Conservation (phyloP, 2,797 vertebrate genomes). For the Sebastiscus tertius region DNA sequence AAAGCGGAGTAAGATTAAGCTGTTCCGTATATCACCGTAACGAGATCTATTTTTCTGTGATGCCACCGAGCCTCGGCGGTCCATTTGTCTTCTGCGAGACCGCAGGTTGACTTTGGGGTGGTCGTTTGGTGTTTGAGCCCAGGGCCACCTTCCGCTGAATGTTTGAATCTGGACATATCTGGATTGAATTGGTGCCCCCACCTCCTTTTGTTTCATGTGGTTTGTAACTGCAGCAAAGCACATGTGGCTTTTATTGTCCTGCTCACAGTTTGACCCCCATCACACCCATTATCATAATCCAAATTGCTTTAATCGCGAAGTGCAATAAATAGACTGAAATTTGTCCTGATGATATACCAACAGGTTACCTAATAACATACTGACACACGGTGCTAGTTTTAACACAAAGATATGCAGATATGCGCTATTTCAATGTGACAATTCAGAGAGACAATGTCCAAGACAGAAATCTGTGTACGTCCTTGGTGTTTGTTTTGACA, state of each 20-base stretch:
- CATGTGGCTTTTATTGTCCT: conserved; percentile 78
- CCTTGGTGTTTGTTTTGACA: background rate
- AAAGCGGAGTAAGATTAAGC: conserved; percentile 47
- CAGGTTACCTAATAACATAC: background rate
- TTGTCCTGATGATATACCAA: conserved; percentile 19
- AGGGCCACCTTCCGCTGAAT: conserved; percentile 68
- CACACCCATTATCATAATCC: conserved; percentile 56
- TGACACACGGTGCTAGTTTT: conserved; percentile 34
- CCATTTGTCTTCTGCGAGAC: conserved; percentile 78
- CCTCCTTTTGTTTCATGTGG: conserved; percentile 76
- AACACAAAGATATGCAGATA: conserved; percentile 6
- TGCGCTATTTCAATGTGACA: background rate
- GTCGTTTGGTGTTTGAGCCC: conserved; percentile 69
- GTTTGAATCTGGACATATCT: conserved; percentile 77
- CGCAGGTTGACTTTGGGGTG: conserved; percentile 75
- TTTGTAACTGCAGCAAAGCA: conserved; percentile 60
- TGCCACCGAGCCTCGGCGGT: conserved; percentile 56
- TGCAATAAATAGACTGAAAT: conserved; percentile 40
- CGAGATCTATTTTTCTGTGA: conserved; percentile 71
- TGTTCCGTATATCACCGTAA: conserved; percentile 60
- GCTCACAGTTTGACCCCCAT: conserved; percentile 53
- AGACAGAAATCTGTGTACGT: background rate
- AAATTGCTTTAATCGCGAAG: conserved; percentile 51
- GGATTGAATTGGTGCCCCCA: conserved; percentile 72
- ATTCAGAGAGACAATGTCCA: background rate